Conservation (phyloP, 2,113 vertebrate species). For the Rhabdomys dilectus region DNA sequence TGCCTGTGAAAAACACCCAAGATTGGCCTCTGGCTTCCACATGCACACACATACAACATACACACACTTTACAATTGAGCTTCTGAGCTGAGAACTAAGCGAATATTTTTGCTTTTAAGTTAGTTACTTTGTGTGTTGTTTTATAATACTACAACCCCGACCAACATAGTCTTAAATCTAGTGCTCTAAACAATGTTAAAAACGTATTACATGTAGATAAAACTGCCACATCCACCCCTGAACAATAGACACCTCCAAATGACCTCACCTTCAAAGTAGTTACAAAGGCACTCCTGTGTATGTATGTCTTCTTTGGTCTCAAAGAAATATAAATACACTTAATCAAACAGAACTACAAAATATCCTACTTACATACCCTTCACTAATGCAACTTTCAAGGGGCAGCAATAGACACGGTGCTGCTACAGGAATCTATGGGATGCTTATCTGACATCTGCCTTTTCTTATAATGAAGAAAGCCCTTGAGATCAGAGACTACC, state of each 20-base stretch:
- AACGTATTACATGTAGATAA: background rate
- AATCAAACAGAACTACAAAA: background rate
- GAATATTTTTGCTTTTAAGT: background rate
- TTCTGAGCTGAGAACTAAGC: background rate
- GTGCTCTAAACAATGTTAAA: background rate
- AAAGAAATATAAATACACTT: background rate
- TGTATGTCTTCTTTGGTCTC: background rate
- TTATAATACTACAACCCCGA: background rate
- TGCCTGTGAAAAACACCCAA: background rate
- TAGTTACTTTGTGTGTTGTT: background rate
- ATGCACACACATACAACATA: background rate
- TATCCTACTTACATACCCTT: background rate
- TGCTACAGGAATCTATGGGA: background rate
- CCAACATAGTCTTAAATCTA: background rate
- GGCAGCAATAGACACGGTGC: too few species aligned
- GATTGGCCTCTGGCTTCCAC: background rate
- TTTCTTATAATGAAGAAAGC: constrained; percentile 1
- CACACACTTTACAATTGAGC: background rate
- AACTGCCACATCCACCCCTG: background rate
- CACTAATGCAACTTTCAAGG: background rate
- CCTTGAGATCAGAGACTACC: background rate
- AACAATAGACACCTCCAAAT: background rate
- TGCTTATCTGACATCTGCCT: background rate
- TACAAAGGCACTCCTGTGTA: background rate
- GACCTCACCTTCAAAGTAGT: background rate